Base-by-base conservation (phyloP, 1,140 invertebrate species). In the Chlorops oryzae region DNA sequence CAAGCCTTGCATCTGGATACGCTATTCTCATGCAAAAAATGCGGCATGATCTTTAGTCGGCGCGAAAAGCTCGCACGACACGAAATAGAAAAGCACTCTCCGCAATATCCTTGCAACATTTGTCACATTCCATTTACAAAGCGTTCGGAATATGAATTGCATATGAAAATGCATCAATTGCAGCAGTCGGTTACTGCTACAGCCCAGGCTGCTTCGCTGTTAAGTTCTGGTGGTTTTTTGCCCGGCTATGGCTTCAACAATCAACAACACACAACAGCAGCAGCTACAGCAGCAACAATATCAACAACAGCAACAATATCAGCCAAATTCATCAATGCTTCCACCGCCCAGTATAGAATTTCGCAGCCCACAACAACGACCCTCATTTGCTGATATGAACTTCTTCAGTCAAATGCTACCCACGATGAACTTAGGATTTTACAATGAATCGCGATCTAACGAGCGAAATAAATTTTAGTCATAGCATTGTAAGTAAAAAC, bases 11-110 rank as follows among this genome's bases (percentile, higher is more conserved):
- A 85, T 61, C 76, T 80, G 43, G 80, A 79, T 64, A 78, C 79
- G 47, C 75, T 80, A 5, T 83, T 81, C 54, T 75, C 77, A 25
- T 85, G 83, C 61, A 74, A 66, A 42, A 74, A 77, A 43, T 85
- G 82, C 67, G 75, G 78, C 47, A 81, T 81, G 56, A 76, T 78
- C 47, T 85, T 85, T 57, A 80, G 76, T 22, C 75, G 78, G 15
- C 82, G 81, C 54, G 82, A 85, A 56, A 83, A 84, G 63, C 62
- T 85, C 49, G 76, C 81, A 17, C 74, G 81, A 17, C 82, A 85
- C 66, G 77, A 80, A 60, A 59, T 78, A 47, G 80, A 78, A 54
- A 80, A 80, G 54, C 64, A 64, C 43, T 59, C 56, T 0, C 79
- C 80, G 46, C 77, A 75, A 51, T 78, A 75, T 62, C 74, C 74